Conservation (phyloP, 2,797 vertebrate genomes). For the Macroramphosus scolopax region DNA sequence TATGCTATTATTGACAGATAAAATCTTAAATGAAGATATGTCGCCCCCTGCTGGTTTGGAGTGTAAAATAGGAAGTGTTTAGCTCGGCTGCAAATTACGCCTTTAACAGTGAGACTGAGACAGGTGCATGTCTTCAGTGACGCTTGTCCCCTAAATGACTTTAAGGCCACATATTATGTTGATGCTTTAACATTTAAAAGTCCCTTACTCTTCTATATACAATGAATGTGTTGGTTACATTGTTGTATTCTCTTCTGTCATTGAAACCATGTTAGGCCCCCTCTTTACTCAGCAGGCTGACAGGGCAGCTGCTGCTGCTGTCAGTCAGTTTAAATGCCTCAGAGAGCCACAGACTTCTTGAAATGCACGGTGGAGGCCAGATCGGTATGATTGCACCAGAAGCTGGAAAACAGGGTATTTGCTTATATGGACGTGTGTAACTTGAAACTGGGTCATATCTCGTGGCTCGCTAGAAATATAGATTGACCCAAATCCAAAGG, state of each 20-base stretch:
- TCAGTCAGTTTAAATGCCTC: slow-evolving; percentile 43
- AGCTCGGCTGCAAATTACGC: no score
- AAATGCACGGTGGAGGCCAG: slow-evolving; percentile 17
- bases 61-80: no score
- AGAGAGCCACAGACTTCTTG: slow-evolving; percentile 3
- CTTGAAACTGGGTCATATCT: slow-evolving; percentile 31
- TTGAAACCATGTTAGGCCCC: slow-evolving; percentile 2
- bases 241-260: background rate
- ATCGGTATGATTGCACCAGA: slow-evolving; percentile 25
- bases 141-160: slow-evolving; percentile 1
- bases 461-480: slow-evolving; percentile 9
- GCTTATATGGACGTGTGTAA: slow-evolving; percentile 26
- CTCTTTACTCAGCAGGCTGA: slow-evolving; percentile 13
- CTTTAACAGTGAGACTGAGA: no score
- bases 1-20: slow-evolving; percentile 63
- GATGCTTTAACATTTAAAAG: no score
- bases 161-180: slow-evolving; percentile 11
- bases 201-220: no score
- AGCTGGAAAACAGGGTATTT: slow-evolving; percentile 35
- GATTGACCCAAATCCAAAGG: slow-evolving; percentile 26
- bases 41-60: no score
- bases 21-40: slow-evolving; percentile 75
- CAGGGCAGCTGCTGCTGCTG: slow-evolving; percentile 55
- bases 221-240: background rate
- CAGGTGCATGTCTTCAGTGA: slow-evolving; percentile 2